Base-by-base conservation (phyloP, 92 coral and sea anemone genomes). In the Zoanthus sansibaricus region DNA sequence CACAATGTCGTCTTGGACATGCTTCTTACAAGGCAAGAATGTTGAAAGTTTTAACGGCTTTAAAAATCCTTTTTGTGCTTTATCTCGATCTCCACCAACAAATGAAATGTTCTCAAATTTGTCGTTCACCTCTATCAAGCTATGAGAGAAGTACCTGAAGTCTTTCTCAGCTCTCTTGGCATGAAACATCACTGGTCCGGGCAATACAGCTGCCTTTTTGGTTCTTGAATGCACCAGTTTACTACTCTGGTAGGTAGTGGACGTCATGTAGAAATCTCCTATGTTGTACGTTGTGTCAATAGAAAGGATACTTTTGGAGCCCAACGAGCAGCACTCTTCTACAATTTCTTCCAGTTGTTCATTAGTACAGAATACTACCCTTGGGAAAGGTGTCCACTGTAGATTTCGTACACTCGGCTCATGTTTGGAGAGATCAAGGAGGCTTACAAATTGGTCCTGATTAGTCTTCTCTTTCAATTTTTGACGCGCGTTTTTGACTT, bases 181-280 rank as follows among this genome's bases (percentile, higher is more conserved):
- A 25, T 92, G 95, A 25, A 92, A 78, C 52, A 92, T 37, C n/a
- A 87, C 92, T 3, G 92, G 95, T 30, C 92, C 95, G 3, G 92
- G 91, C 5, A 86, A 55, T 6, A 49, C 46, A 16, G 89, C 91
- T 33, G 71, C 61, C 48, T 84, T 87, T 0, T 91, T 91, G 6
- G 86, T 33, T 1, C 89, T 37, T 5, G 11, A 72, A 56, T 90
- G 91, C 0, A 82, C 69, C 3, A 92, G 76, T 48, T 87, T 92
- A 3, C 71, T 69, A 33, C 90, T 93, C 32, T 62, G 72, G 71
- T 92, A 92, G 1, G 77, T 48, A 6, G 90, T 84, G 14, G 90
- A 67, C 5, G 92, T 88, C 6, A 91, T 89, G 44, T 87, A 91
- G 72, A 83, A 87, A 49, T 86, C 32, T 0, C 91, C 91, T 2